Conservation (phyloP, 2,888 invertebrate genomes). For the Theodoxus fluviatilis region DNA sequence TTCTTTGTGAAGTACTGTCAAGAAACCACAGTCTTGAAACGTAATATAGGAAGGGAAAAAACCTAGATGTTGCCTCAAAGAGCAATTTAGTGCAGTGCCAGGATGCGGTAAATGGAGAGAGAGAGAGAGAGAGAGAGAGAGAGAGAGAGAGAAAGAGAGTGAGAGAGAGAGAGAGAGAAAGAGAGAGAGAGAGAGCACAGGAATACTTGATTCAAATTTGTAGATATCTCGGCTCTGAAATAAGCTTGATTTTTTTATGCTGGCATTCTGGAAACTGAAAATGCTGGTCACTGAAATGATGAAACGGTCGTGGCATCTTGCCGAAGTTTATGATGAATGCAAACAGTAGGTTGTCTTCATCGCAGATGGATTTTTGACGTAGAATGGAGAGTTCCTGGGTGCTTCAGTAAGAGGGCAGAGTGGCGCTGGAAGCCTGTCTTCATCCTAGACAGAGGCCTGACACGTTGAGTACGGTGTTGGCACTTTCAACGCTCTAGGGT, state of each 20-base stretch:
- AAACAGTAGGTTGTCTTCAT: too few species aligned
- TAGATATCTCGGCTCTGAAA: background rate
- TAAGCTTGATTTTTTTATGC: background rate
- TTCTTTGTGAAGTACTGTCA: background rate
- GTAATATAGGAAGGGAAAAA: background rate
- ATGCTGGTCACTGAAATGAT: too few species aligned
- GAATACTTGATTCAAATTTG: background rate
- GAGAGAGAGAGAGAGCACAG: background rate
- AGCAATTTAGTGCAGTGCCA: background rate
- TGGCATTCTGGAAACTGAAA: background rate
- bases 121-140: background rate
- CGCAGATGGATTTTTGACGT: too few species aligned
- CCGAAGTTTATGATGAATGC: too few species aligned
- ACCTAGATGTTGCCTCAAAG: background rate
- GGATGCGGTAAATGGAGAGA: background rate
- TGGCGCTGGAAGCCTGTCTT: too few species aligned
- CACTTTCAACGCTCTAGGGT: too few species aligned
- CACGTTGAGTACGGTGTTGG: too few species aligned
- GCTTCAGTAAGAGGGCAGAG: too few species aligned
- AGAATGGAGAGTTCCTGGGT: too few species aligned
- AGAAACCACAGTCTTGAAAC: background rate
- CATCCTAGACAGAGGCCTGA: too few species aligned
- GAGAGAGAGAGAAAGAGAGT: slow-evolving; percentile 25
- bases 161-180: slow-evolving; percentile 23
- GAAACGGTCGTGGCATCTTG: too few species aligned